Evolutionary conservation across 2,888 invertebrate genomes (phyloP).

Genomic region (Podotricha telesiphe): DNA sequence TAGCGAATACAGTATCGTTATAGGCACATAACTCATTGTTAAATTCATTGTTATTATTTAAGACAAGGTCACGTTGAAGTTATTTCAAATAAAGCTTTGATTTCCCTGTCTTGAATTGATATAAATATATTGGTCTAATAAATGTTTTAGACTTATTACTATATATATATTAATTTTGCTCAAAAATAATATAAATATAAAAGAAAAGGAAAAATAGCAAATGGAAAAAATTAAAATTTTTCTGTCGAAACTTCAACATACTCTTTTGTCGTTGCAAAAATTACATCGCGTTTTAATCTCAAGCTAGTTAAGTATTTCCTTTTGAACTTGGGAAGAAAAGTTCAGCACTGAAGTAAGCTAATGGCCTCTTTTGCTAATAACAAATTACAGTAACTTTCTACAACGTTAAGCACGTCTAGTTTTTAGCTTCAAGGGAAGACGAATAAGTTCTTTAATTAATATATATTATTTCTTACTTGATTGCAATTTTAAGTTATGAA

Average conservation of each 20-base stretch:
- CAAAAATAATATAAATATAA: too few species aligned
- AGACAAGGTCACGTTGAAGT: too few species aligned
- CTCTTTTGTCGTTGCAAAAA: slow-evolving; percentile 18
- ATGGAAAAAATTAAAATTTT: slow-evolving; percentile 20
- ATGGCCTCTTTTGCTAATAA: slow-evolving; percentile 36
- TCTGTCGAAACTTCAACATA: slow-evolving; percentile 16
- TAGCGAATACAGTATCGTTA: too few species aligned
- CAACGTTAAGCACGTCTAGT: slow-evolving; percentile 18
- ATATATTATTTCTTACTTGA: background rate
- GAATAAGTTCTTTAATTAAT: slow-evolving; percentile 9
- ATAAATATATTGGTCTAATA: too few species aligned
- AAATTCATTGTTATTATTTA: too few species aligned
- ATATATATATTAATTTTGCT: too few species aligned
- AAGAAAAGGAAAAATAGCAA: background rate
- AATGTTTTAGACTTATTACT: too few species aligned
- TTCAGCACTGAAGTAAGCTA: slow-evolving; percentile 35
- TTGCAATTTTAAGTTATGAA: too few species aligned
- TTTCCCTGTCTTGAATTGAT: too few species aligned
- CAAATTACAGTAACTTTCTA: slow-evolving; percentile 27
- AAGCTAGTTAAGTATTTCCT: slow-evolving; percentile 32
- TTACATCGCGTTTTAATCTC: slow-evolving; percentile 33
- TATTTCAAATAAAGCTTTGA: too few species aligned
- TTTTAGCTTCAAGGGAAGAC: slow-evolving; percentile 7
- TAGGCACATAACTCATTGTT: too few species aligned
- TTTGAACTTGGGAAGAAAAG: slow-evolving; percentile 28